Percentiles rank a stretch among this genome's conserved stretches.
phyloP scores from a whole-genome alignment of 37 sponge, comb jelly and placozoan genomes.

The Tethya wilhelma region DNA sequence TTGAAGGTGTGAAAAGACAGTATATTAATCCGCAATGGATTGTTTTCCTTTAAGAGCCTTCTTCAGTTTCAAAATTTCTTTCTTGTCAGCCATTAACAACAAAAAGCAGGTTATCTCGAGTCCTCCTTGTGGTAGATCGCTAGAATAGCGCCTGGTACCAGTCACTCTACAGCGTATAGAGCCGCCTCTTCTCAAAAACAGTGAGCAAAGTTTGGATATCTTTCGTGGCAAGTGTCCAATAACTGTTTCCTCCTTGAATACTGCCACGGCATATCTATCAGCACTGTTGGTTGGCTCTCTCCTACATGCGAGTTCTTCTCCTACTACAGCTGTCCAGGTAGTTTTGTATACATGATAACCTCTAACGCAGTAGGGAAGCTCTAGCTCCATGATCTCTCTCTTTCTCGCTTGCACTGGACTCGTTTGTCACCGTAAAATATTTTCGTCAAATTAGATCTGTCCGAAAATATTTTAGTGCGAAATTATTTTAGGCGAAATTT shows the following conservation, averaged over 20 bases:
- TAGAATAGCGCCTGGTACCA: constrained; percentile 6
- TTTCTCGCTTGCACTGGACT: too few relatives aligned
- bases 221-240: constrained; percentile 42
- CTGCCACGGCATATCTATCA: constrained; percentile 38
- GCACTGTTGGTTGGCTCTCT: constrained; percentile 14
- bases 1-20: too few relatives aligned
- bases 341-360: too few relatives aligned
- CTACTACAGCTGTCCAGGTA: background rate
- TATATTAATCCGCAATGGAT: too few relatives aligned
- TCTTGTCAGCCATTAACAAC: background rate
- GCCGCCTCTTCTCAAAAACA: constrained; percentile 38
- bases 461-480: too few relatives aligned
- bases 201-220: constrained; percentile 16
- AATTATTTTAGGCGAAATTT: too few relatives aligned
- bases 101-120: constrained; percentile 18
- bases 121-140: constrained; percentile 34
- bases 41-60: background rate
- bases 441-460: too few relatives aligned
- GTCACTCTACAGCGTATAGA: constrained; percentile 5
- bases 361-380: too few relatives aligned
- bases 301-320: constrained; percentile 6
- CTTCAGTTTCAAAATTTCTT: background rate
- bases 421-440: too few relatives aligned
- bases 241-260: background rate
- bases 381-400: too few relatives aligned